These are phyloP conservation scores for Mionectes olivaceus DNA, from an alignment of 2,797 vertebrate species.

Conservation along the genomic window DNA sequence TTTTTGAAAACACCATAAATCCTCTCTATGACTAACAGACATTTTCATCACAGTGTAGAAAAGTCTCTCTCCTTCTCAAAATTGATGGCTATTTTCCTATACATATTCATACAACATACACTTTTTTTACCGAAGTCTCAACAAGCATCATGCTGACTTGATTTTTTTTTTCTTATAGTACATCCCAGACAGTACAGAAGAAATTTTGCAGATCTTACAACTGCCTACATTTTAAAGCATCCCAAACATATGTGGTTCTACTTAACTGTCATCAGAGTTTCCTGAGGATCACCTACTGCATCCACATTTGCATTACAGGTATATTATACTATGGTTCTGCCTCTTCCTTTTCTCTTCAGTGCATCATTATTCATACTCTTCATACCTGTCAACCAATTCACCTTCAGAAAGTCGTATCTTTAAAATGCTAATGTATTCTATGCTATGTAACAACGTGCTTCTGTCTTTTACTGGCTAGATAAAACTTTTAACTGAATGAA, in stretches of 20 bases:
- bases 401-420: background rate
- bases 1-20: background rate
- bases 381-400: background rate
- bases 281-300: background rate
- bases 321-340: background rate
- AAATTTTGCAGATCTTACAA: background rate
- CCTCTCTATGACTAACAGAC: background rate
- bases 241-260: background rate
- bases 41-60: background rate
- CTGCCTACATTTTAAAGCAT: background rate
- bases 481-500: constrained; percentile 9
- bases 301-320: background rate
- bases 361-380: background rate
- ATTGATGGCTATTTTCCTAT: background rate
- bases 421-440: constrained; percentile 19
- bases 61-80: background rate
- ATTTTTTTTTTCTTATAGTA: background rate
- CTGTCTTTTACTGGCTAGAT: background rate
- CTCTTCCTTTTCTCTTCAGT: background rate
- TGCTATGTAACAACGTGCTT: background rate
- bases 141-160: background rate
- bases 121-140: background rate
- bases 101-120: background rate
- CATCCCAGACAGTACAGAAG: background rate
- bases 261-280: background rate